Percentiles rank a stretch among this genome's conserved stretches.
Evolutionary conservation across 1,140 invertebrate genomes (phyloP).

Genomic region (Caenorhabditis tropicalis): DNA sequence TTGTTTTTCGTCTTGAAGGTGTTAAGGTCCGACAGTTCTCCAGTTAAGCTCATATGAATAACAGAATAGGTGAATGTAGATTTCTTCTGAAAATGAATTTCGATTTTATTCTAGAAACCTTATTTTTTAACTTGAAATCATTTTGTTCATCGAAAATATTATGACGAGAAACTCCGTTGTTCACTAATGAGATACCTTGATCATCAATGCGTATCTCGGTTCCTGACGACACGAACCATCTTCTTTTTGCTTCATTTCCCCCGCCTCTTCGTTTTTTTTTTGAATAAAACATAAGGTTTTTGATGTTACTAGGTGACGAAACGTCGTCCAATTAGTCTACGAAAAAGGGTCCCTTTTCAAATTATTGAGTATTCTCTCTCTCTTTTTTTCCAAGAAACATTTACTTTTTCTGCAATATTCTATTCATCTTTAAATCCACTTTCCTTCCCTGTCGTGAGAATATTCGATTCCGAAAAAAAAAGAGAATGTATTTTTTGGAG

Average conservation of each 20-base stretch:
- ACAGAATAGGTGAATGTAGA: no score
- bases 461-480: neutral
- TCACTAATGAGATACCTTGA: no score
- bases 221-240: neutral
- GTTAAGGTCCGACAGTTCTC: no score
- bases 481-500: neutral
- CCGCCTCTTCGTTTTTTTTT: neutral
- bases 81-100: no score
- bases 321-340: neutral
- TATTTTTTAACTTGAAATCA: no score
- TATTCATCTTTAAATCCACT: neutral
- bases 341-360: no score
- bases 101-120: no score
- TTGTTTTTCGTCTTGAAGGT: no score
- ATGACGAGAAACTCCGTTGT: no score
- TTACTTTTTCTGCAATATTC: neutral
- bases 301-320: neutral
- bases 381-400: neutral
- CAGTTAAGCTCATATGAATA: no score
- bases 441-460: neutral
- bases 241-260: neutral
- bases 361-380: neutral
- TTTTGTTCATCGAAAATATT: no score
- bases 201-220: neutral
- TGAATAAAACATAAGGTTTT: neutral